Evolutionary conservation across 2,888 invertebrate genomes (phyloP).

Genomic region (Lacanobia oleracea): DNA sequence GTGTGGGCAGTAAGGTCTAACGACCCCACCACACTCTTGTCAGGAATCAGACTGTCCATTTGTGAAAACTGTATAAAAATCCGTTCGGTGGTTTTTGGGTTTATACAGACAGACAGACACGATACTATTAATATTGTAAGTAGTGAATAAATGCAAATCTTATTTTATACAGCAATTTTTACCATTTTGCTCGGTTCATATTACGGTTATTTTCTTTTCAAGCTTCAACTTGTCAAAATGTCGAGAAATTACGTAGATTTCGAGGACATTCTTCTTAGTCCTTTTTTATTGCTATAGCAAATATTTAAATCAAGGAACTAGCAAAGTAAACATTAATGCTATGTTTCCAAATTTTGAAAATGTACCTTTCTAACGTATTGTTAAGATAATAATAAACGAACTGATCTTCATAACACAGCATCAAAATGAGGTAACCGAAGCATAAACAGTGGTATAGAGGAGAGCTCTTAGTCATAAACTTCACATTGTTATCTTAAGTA

Average conservation of each 20-base stretch:
- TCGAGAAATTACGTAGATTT: no score
- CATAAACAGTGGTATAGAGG: constrained; percentile 18
- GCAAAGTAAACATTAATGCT: not conserved
- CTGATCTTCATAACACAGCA: constrained; percentile 7
- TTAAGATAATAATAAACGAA: constrained; percentile 12
- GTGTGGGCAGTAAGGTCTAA: no score
- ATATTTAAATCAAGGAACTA: no score
- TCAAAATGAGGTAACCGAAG: constrained; percentile 21
- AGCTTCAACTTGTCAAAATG: no score
- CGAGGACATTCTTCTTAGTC: no score
- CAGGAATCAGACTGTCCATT: no score
- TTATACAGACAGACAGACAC: no score
- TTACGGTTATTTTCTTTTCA: constrained; percentile 4
- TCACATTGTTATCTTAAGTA: constrained; percentile 37
- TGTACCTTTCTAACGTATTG: not conserved
- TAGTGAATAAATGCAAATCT: not conserved
- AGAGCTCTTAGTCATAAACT: constrained; percentile 38
- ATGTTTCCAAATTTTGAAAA: not conserved
- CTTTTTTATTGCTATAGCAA: no score
- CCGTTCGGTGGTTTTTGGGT: no score
- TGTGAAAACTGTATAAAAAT: no score
- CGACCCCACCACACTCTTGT: no score
- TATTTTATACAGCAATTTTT: not conserved
- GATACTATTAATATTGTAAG: no score
- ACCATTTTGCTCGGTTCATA: not conserved